These are phyloP conservation scores for Illadopsis cleaveri DNA, from an alignment of 2,113 vertebrate genomes.

Conservation along the genomic window DNA sequence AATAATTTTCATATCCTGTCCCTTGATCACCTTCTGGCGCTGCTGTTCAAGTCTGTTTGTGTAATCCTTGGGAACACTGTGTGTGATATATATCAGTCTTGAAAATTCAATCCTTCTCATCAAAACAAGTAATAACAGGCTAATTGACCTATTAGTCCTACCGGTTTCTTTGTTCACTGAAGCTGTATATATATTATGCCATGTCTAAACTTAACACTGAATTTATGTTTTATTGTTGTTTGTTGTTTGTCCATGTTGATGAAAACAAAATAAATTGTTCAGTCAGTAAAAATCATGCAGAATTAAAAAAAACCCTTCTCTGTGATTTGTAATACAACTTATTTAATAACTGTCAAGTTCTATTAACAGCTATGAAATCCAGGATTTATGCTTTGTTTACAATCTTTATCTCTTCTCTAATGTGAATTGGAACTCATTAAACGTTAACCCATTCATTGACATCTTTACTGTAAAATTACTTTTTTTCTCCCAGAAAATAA, in stretches of 20 bases:
- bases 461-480: background rate
- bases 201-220: background rate
- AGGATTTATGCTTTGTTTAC: background rate
- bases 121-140: background rate
- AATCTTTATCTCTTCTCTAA: background rate
- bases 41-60: background rate
- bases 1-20: background rate
- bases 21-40: background rate
- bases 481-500: background rate
- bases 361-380: background rate
- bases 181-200: background rate
- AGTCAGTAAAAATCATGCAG: background rate
- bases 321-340: background rate
- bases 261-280: conserved; percentile 16
- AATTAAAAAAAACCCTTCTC: background rate
- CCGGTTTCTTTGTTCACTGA: background rate
- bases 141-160: background rate
- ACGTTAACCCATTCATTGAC: background rate
- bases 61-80: background rate
- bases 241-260: background rate
- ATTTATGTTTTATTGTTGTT: background rate
- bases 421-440: background rate
- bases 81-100: background rate
- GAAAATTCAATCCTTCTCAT: background rate
- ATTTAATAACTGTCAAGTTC: background rate